Evolutionary conservation across 1,140 invertebrate genomes (phyloP).

Genomic region (Zophobas atratus): DNA sequence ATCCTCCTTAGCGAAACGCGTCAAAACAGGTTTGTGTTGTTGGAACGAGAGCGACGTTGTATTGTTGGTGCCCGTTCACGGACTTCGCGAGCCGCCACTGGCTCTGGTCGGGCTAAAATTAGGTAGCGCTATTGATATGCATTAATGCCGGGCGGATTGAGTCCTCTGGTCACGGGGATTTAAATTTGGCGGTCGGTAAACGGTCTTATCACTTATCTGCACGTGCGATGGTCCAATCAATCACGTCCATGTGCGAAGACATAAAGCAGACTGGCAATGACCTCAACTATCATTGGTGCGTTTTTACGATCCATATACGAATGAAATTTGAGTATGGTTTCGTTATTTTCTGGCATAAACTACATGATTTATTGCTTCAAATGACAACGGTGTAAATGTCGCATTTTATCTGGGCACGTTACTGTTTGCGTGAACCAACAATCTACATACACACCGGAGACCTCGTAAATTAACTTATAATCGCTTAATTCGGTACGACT

Average conservation of each 20-base stretch:
- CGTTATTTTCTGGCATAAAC: slow-evolving; percentile 53
- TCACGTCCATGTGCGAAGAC: slow-evolving; percentile 52
- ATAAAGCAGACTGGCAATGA: slow-evolving; percentile 48
- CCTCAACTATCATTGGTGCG: slow-evolving; percentile 45
- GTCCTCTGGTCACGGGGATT: slow-evolving; percentile 21
- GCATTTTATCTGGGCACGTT: slow-evolving; percentile 52
- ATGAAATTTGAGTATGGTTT: slow-evolving; percentile 51
- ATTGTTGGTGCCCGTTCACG: too few relatives aligned
- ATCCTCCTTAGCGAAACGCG: too few relatives aligned
- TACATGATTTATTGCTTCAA: slow-evolving; percentile 51
- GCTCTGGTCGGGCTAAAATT: slow-evolving; percentile 13
- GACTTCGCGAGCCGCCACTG: too few relatives aligned
- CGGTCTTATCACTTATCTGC: slow-evolving; percentile 52
- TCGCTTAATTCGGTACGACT: slow-evolving; percentile 51
- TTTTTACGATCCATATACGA: slow-evolving; percentile 52
- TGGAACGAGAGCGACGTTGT: too few relatives aligned
- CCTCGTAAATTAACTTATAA: slow-evolving; percentile 51
- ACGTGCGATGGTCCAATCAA: slow-evolving; percentile 49
- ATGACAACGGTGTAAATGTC: slow-evolving; percentile 53
- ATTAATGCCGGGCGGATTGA: slow-evolving; percentile 14
- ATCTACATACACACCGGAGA: slow-evolving; percentile 52
- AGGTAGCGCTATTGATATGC: slow-evolving; percentile 26
- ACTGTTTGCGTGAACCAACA: slow-evolving; percentile 52
- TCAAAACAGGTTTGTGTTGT: too few relatives aligned
- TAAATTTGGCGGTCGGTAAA: slow-evolving; percentile 31